Base-by-base conservation (phyloP, 2,113 vertebrate genomes). In the Alethe diademata region DNA sequence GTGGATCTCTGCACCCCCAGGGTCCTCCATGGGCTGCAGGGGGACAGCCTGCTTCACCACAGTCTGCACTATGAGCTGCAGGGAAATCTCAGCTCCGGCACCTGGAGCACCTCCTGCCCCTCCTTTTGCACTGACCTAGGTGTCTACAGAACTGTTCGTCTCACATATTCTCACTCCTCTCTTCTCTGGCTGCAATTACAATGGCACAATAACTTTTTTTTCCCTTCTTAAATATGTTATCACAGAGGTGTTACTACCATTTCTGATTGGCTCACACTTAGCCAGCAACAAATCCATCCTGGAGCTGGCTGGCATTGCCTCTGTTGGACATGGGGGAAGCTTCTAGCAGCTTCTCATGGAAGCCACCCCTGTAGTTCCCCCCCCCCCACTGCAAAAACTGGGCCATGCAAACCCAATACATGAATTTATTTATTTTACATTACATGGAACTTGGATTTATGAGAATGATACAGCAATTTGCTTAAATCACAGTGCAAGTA, bases 381-480 rank as follows among this genome's bases (percentile, higher is more conserved):
- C 36, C 23, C 65, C 54, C 25, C 36, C 1, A 0, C 54, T 42
- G 31, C 1, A 2, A 62, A 61, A 72, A 72, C 47, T 1, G 2
- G 12, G 47, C 57, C 26, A 72, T 31, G 25, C 33, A 72, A 61
- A 61, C 80, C 33, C 33, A 62, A 38, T 38, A 54, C 57, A 83
- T 80, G 2, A 81, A 80, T 43, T 79, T 66, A 70, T 85, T 85
- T 85, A 75, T 85, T 85, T 85, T 57, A 72, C 42, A 61, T 89
- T 86, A 72, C 29, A 42, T 51, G 14, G 42, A 61, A 73, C 42
- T 88, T 88, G 50, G 47, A 81, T 81, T 92, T 89, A 89, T 42
- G 74, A 92, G 69, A 78, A 84, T 80, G 43, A 91, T 80, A 70
- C 28, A 70, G 75, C 31, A 78, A 48, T 92, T 73, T 86, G 65